Conservation (phyloP, 1,140 invertebrate species). For the Drosophila rufa region DNA sequence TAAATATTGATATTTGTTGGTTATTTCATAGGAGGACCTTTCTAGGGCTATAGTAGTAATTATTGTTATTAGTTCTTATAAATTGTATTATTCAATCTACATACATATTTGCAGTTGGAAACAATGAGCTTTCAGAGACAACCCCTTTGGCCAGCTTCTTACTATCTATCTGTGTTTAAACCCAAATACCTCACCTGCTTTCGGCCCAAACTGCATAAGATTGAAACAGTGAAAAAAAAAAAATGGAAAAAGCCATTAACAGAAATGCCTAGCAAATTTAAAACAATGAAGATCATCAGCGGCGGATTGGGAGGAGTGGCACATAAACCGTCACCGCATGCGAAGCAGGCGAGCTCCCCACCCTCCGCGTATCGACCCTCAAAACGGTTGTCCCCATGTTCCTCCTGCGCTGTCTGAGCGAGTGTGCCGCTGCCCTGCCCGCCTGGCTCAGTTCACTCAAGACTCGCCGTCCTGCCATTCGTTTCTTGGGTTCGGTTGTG, state of each 20-base stretch:
- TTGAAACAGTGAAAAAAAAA: conserved; percentile 1
- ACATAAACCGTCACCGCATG: conserved; percentile 66
- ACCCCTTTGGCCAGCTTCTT: too few relatives aligned
- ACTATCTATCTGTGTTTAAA: neutral
- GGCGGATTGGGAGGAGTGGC: conserved; percentile 70
- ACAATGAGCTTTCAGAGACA: too few relatives aligned
- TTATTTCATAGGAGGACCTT: neutral
- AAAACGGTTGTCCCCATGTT: conserved; percentile 54
- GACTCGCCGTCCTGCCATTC: conserved; percentile 29
- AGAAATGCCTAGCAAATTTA: conserved; percentile 67
- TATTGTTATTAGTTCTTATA: neutral
- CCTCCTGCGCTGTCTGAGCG: conserved; percentile 54
- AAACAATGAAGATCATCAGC: conserved; percentile 77
- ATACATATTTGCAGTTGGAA: neutral
- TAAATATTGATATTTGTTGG: neutral
- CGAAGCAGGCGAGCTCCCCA: conserved; percentile 36
- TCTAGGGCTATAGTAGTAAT: neutral
- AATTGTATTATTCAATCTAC: neutral
- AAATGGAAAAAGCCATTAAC: conserved; percentile 28
- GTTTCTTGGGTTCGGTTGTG: conserved; percentile 26
- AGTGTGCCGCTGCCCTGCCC: conserved; percentile 6
- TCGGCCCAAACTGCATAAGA: conserved; percentile 9
- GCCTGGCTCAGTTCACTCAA: conserved; percentile 32
- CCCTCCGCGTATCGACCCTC: conserved; percentile 1
- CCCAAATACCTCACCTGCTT: neutral